These are phyloP conservation scores for Buathra laborator DNA, from an alignment of 2,888 invertebrate species.

Conservation along the genomic window DNA sequence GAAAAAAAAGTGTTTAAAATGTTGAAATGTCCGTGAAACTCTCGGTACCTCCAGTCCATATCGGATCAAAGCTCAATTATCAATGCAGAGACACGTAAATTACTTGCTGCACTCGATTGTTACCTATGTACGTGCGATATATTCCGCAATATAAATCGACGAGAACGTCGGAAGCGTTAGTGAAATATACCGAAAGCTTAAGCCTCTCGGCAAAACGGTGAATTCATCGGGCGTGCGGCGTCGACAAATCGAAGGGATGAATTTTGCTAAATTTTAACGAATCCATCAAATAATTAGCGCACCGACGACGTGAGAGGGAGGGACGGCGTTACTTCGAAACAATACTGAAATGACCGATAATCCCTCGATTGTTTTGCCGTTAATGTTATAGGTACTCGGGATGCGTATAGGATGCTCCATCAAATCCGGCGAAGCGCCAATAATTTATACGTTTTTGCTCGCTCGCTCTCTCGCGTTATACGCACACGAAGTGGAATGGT, in stretches of 20 bases:
- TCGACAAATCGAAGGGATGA: neutral
- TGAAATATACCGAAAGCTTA: neutral
- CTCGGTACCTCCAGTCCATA: neutral
- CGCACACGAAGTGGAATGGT: constrained; percentile 59
- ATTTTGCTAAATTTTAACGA: constrained; percentile 22
- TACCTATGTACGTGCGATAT: neutral
- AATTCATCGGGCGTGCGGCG: neutral
- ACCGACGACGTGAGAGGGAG: neutral
- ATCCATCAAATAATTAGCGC: constrained; percentile 49
- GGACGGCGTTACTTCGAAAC: constrained; percentile 18
- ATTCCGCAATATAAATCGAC: neutral
- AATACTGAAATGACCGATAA: constrained; percentile 62
- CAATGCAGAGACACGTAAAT: constrained; percentile 19
- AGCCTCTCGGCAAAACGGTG: neutral
- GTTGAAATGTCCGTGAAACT: neutral
- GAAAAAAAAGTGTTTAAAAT: too few species aligned
- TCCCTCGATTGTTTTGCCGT: constrained; percentile 72
- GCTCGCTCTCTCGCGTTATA: constrained; percentile 8
- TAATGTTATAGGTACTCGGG: constrained; percentile 62
- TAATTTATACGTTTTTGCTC: constrained; percentile 67
- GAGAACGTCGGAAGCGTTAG: neutral
- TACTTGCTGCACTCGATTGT: constrained; percentile 12
- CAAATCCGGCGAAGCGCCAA: constrained; percentile 65
- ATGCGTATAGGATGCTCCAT: constrained; percentile 63
- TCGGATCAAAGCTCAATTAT: neutral